phyloP scores from a whole-genome alignment of 2,888 invertebrate genomes.

The Horisme vitalbata region DNA sequence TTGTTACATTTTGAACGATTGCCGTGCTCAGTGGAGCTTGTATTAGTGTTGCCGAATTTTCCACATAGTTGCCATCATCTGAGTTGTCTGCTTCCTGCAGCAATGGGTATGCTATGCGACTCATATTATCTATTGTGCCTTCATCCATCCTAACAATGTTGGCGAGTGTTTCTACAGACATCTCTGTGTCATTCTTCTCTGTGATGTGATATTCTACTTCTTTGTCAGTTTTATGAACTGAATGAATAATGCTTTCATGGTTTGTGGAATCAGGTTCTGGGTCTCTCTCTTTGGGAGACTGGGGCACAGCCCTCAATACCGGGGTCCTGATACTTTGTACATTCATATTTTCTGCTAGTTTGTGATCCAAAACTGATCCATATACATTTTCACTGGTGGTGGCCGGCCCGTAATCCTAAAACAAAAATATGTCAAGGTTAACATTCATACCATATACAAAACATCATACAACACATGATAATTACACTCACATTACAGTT shows the following conservation, averaged over 20 bases:
- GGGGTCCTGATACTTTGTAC: slow-evolving; percentile 73
- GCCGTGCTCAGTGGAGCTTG: slow-evolving; percentile 71
- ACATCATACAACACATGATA: neutral
- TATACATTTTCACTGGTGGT: slow-evolving; percentile 79
- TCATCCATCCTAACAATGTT: slow-evolving; percentile 74
- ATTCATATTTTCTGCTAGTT: slow-evolving; percentile 77
- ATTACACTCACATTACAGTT: neutral
- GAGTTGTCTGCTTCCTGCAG: slow-evolving; percentile 71
- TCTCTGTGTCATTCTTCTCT: slow-evolving; percentile 66
- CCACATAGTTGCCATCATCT: slow-evolving; percentile 66
- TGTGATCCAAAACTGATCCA: slow-evolving; percentile 73
- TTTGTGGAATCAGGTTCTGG: slow-evolving; percentile 77
- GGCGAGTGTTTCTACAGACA: slow-evolving; percentile 70
- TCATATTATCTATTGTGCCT: slow-evolving; percentile 62
- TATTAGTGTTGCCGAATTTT: slow-evolving; percentile 68
- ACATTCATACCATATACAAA: no score
- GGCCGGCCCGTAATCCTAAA: slow-evolving; percentile 81
- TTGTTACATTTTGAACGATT: slow-evolving; percentile 75
- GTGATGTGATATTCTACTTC: slow-evolving; percentile 72
- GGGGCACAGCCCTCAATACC: slow-evolving; percentile 68
- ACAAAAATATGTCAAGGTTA: slow-evolving; percentile 46
- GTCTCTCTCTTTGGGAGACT: slow-evolving; percentile 63
- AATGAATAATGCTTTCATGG: slow-evolving; percentile 72
- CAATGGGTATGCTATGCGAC: slow-evolving; percentile 68
- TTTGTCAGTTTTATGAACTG: slow-evolving; percentile 65